Evolutionary conservation across 2,113 vertebrate genomes (phyloP).

Genomic region (Helogale parvula): DNA sequence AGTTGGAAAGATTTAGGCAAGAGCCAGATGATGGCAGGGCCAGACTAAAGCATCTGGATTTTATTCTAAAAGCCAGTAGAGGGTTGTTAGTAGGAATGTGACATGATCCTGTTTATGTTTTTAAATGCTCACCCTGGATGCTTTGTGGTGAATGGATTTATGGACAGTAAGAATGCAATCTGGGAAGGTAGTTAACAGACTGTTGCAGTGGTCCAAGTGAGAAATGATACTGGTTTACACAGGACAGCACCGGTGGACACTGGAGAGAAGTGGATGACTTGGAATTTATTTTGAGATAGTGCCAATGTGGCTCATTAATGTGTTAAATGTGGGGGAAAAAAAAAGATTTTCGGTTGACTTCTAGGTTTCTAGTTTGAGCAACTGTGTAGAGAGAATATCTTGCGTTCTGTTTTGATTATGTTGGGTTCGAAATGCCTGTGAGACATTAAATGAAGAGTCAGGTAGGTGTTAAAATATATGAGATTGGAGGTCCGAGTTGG

Average conservation of each 20-base stretch:
- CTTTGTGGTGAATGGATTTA: neutral
- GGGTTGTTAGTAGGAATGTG: neutral
- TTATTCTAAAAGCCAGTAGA: neutral
- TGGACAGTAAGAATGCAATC: neutral
- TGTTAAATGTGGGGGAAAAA: neutral
- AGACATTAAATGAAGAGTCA: neutral
- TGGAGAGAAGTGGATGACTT: neutral
- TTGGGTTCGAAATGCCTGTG: neutral
- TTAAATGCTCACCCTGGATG: neutral
- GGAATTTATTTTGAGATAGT: neutral
- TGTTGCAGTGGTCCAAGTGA: neutral
- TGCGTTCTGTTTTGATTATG: neutral
- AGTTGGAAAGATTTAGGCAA: neutral
- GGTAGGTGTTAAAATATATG: neutral
- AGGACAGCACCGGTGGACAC: neutral
- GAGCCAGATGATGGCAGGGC: neutral
- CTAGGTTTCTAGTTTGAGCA: neutral
- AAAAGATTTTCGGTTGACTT: neutral
- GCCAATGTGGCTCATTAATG: neutral
- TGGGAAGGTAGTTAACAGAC: neutral
- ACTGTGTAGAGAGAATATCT: neutral
- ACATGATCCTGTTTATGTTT: neutral
- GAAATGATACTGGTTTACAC: neutral
- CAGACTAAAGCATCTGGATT: neutral
- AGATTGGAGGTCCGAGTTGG: neutral